phyloP scores from a whole-genome alignment of 2,797 vertebrate genomes.

The Arnoldichthys spilopterus region DNA sequence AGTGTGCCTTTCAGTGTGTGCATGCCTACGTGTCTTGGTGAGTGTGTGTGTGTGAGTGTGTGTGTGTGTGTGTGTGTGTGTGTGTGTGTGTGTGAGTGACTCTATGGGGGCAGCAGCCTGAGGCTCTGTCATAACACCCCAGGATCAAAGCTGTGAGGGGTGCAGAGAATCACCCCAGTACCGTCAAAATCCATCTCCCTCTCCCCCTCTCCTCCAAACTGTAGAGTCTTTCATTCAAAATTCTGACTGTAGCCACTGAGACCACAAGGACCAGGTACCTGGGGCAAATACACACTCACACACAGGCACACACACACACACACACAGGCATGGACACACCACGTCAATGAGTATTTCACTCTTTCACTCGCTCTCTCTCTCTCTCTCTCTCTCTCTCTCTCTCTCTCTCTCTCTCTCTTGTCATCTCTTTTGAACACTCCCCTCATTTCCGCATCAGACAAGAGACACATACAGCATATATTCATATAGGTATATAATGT shows the following conservation, averaged over 20 bases:
- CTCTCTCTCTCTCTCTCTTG: background rate
- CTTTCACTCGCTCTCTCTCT: conserved; percentile 1
- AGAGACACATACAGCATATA: too few species aligned
- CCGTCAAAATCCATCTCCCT: conserved; percentile 45
- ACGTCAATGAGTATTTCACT: background rate
- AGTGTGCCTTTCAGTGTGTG: conserved; percentile 29
- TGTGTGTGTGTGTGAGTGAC: conserved; percentile 59
- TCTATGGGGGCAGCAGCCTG: conserved; percentile 72
- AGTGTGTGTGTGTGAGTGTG: too few species aligned
- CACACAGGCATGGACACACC: background rate
- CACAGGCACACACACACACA: conserved; percentile 23
- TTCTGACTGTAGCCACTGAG: conserved; percentile 77
- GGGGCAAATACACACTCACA: conserved; percentile 19
- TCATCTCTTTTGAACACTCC: background rate
- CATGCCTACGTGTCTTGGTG: background rate
- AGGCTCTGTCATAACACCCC: conserved; percentile 81
- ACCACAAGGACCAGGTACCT: conserved; percentile 63
- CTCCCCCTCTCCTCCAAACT: conserved; percentile 67
- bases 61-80: conserved; percentile 53
- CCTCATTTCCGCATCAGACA: too few species aligned
- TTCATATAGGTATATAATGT: too few species aligned
- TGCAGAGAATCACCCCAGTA: conserved; percentile 60
- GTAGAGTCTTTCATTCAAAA: conserved; percentile 78
- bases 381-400: background rate
- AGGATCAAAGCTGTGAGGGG: conserved; percentile 78